Percentiles rank a stretch among this genome's conserved stretches.
Conservation (phyloP, 2,888 invertebrate species). For the Agrotis exclamationis region DNA sequence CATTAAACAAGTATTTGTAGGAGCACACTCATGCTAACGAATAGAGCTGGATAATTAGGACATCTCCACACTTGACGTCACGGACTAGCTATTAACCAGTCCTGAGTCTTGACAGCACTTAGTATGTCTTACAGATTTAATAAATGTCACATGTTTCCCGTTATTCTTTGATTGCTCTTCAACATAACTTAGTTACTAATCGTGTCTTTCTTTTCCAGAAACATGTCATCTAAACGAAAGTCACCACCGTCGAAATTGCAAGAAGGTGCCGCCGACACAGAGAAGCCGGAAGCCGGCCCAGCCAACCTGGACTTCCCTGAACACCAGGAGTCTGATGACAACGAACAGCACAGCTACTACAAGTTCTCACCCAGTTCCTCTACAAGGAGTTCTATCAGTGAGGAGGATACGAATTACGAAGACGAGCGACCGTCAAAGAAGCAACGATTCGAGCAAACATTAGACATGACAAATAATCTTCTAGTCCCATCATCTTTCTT, state of each 20-base stretch:
- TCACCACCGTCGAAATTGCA: constrained; percentile 98
- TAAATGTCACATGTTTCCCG: constrained; percentile 29
- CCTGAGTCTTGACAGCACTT: constrained; percentile 49
- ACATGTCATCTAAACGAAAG: constrained; percentile 99
- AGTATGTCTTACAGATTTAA: constrained; percentile 46
- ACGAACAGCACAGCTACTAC: constrained; percentile 84
- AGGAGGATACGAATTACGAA: constrained; percentile 92
- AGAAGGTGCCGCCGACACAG: constrained; percentile 92
- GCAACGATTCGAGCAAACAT: constrained; percentile 90
- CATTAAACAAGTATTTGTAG: constrained; percentile 63
- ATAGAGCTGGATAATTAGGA: constrained; percentile 49
- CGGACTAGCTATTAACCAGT: constrained; percentile 53
- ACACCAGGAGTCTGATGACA: constrained; percentile 85
- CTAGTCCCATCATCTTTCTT: constrained; percentile 89
- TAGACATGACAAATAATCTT: constrained; percentile 92
- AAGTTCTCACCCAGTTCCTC: constrained; percentile 89
- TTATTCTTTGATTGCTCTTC: constrained; percentile 27
- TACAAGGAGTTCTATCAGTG: constrained; percentile 88
- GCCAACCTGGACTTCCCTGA: constrained; percentile 87
- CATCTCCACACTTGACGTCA: constrained; percentile 54
- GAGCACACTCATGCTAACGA: constrained; percentile 43
- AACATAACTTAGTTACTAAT: constrained; percentile 26
- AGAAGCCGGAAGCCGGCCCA: constrained; percentile 89
- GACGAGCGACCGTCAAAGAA: constrained; percentile 92
- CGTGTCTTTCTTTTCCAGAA: constrained; percentile 92